Percentiles rank a stretch among this genome's conserved stretches.
Conservation (phyloP, 2,797 vertebrate species). For the Clarias laeviceps region DNA sequence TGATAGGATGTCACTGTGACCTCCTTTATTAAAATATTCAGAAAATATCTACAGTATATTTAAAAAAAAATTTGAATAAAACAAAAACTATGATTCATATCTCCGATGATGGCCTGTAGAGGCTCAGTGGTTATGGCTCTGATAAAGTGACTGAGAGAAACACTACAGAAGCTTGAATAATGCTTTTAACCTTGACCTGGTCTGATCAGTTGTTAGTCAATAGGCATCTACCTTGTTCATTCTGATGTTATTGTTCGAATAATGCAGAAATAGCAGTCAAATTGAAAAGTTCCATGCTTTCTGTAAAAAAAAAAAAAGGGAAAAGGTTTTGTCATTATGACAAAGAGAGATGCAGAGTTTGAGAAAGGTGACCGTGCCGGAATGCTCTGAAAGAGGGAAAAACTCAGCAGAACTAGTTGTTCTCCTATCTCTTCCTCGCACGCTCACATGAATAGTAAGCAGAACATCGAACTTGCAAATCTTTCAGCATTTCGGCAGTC, state of each 20-base stretch:
- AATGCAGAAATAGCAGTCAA: neutral
- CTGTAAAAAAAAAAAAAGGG: neutral
- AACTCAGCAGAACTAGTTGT: neutral
- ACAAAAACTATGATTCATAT: neutral
- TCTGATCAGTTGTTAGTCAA: neutral
- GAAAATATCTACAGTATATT: too few relatives aligned
- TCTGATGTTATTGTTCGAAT: neutral
- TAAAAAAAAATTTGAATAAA: neutral
- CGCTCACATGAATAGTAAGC: conserved; percentile 16
- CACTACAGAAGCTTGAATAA: neutral
- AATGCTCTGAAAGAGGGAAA: neutral
- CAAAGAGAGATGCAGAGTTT: neutral
- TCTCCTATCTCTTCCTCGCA: conserved; percentile 9
- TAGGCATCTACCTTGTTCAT: neutral
- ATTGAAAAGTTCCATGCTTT: neutral
- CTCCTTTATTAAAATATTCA: neutral
- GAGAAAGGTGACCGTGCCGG: neutral
- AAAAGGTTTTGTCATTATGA: neutral
- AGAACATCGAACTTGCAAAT: neutral
- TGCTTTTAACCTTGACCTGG: neutral
- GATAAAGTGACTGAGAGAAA: neutral
- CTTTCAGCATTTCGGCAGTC: conserved; percentile 16
- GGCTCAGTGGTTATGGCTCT: neutral
- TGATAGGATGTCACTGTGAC: neutral
- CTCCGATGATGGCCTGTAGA: neutral